Percentiles rank a stretch among this genome's conserved stretches.
Evolutionary conservation across 2,888 invertebrate genomes (phyloP).

Genomic region (Drosophila gaucha): DNA sequence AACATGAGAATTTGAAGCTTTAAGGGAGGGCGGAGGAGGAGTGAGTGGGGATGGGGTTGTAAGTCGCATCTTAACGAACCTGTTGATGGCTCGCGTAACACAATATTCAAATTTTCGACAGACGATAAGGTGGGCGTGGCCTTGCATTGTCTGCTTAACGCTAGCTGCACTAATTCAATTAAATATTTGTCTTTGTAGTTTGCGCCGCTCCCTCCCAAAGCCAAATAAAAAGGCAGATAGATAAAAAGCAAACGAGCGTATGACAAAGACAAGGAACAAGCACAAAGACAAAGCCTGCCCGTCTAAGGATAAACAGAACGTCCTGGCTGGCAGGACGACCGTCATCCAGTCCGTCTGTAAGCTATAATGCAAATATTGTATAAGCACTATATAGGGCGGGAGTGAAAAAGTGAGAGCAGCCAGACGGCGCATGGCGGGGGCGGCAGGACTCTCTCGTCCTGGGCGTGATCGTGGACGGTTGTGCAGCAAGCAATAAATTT

Average conservation of each 20-base stretch:
- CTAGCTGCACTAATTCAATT: slow-evolving; percentile 79
- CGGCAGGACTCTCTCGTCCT: slow-evolving; percentile 8
- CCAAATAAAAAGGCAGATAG: slow-evolving; percentile 27
- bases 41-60: slow-evolving; percentile 14
- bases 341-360: slow-evolving; percentile 30
- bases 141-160: slow-evolving; percentile 72
- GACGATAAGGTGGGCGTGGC: slow-evolving; percentile 29
- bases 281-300: slow-evolving; percentile 35
- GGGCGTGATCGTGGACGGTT: slow-evolving; percentile 54
- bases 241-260: slow-evolving; percentile 58
- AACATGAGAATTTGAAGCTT: slow-evolving; percentile 63
- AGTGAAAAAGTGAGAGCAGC: slow-evolving; percentile 54
- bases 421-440: slow-evolving; percentile 20
- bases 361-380: slow-evolving; percentile 75
- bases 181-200: slow-evolving; percentile 80
- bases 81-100: slow-evolving; percentile 70
- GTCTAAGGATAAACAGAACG: slow-evolving; percentile 50
- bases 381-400: slow-evolving; percentile 53
- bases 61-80: slow-evolving; percentile 66
- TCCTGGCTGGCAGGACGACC: slow-evolving; percentile 19
- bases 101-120: slow-evolving; percentile 64
- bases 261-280: slow-evolving; percentile 50
- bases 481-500: slow-evolving; percentile 71
- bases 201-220: slow-evolving; percentile 16
- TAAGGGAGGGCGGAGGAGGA: neutral